Conservation (phyloP, 2,888 invertebrate species). For the Phengaris alcon region DNA sequence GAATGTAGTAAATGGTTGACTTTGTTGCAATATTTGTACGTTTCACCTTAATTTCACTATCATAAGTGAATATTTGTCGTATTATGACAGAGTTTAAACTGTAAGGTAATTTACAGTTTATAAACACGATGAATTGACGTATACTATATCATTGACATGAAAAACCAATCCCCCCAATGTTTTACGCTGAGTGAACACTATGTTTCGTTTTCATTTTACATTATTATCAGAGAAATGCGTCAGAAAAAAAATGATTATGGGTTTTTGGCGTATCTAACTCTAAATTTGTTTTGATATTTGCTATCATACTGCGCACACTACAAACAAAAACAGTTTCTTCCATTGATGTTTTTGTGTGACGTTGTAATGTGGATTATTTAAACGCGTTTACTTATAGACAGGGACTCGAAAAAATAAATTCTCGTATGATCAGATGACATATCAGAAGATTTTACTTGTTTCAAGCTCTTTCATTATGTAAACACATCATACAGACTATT, state of each 20-base stretch:
- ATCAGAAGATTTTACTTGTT: background rate
- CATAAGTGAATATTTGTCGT: constrained; percentile 15
- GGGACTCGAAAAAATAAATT: background rate
- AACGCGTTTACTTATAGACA: background rate
- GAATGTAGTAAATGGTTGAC: background rate
- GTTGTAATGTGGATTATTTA: background rate
- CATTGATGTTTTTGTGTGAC: background rate
- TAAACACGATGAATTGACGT: constrained; percentile 34
- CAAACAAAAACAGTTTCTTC: background rate
- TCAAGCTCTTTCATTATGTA: background rate
- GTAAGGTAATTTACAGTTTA: constrained; percentile 36
- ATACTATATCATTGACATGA: background rate
- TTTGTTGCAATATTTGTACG: background rate
- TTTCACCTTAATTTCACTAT: background rate
- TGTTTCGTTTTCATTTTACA: background rate
- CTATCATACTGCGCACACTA: background rate
- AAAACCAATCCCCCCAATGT: background rate
- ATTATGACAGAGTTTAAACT: constrained; percentile 31
- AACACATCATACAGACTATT: background rate
- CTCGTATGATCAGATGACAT: background rate
- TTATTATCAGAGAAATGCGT: too few relatives aligned
- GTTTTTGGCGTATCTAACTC: background rate
- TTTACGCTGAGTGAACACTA: background rate
- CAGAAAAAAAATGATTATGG: background rate
- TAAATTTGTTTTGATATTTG: background rate